Evolutionary conservation across 2,888 invertebrate species (phyloP), one percentile per base, ranked within the genome.

Genomic region (Agrochola lota): DNA sequence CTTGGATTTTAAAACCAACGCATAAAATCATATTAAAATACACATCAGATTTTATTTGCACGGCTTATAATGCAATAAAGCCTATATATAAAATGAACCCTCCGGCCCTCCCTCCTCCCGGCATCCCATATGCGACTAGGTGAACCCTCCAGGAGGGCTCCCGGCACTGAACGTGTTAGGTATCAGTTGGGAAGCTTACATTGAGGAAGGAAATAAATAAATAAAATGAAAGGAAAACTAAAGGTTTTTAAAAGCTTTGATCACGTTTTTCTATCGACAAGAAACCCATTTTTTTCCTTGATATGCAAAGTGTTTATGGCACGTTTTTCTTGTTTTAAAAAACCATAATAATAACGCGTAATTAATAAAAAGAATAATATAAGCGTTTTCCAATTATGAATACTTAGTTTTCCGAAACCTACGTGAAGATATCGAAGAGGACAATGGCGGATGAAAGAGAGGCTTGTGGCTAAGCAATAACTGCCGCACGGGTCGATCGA

Each of bases 201-300:
- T 6, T 15, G 20, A 60, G 63, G 70, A 74, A 80, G 60, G 84
- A 84, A 80, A 52, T 4, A 20, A 17, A 46, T 3, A 26, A 17
- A 2, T 7, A 40, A 35, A 15, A n/a, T 11, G 0, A 11, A 26
- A 67, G 40, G 57, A 69, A 80, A 80, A 57, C 30, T n/a, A 12
- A 69, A 15, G 7, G 2, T 26, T 43, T 43, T 35, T 5, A 57
- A 72, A 73, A 57, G 2, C 43, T 63, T 46, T 59, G 6, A 63
- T 43, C 20, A 40, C 6, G 9, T 30, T 60, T 71, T 60, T 60
- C 30, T 64, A 71, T 69, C 30, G 9, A n/a, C 8, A 46, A 71
- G 46, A 84, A 84, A 80, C 81, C 63, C 83, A 71, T 1, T 15
- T 4, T 49, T 79, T 49, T 82, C 74, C 80, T 71, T 43, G 23